Evolutionary conservation across 2,797 vertebrate species (phyloP), one percentile per base, ranked within the genome.

Genomic region (Lutjanus argentimaculatus): DNA sequence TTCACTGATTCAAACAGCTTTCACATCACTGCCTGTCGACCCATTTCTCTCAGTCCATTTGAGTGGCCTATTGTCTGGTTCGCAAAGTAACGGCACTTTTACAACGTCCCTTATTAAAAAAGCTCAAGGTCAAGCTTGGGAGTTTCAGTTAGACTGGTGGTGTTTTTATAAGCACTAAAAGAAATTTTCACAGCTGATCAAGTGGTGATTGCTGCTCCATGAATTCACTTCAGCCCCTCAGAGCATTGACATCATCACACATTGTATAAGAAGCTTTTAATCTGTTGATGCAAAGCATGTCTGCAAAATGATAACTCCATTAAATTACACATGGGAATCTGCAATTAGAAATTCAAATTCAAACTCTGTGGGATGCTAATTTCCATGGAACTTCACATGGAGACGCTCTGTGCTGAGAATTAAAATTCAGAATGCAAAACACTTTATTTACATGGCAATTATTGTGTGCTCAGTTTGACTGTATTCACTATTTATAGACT

Each of bases 341-440:
- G 64, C 74, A 91, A 92, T 93, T 92, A 91, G 68, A 90, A 90
- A 88, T 90, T 87, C 55, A 78, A 86, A 91, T 89, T 65, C 52
- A 67, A 81, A 84, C 85, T 86, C 83, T 42, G 80, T 72, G 70
- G 87, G 89, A 68, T 70, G 76, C 77, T 88, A 85, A 88, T 93
- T 92, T 91, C 70, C 67, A 82, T 85, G 80, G 55, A 88, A 84
- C 40, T 59, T 86, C 78, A 85, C 72, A 83, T 57, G 63, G 74
- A 78, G 80, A 80, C 62, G 43, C 7, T 12, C 56, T 84, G 85
- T 80, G 46, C 43, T 64, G 62, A 72, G 56, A 88, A 91, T 88
- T 70, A 81, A 67, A 63, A 85, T 73, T 85, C 76, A 75, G 25
- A 84, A 75, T 81, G 83, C 57, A 72, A 87, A 84, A 70, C 4